Evolutionary conservation across 37 sponge, comb jelly and placozoan genomes (phyloP).

Genomic region (Chondrilla cf. caribensis): DNA sequence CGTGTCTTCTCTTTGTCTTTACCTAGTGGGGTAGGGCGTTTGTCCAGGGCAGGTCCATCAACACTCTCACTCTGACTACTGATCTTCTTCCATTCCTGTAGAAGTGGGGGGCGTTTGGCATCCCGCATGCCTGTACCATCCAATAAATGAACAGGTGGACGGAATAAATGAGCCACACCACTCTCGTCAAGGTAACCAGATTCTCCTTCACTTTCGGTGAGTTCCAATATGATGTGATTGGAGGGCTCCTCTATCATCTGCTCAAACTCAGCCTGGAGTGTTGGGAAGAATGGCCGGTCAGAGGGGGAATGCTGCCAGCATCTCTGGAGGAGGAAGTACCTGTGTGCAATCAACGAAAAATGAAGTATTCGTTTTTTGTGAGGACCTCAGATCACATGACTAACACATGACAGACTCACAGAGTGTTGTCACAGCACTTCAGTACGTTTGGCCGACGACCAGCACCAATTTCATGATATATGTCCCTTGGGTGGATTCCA

Average conservation of each 20-base stretch:
- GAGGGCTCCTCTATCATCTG: conserved; percentile 11
- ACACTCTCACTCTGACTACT: not conserved
- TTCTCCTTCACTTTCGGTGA: not conserved
- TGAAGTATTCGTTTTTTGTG: not conserved
- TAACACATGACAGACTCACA: not conserved
- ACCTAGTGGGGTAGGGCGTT: not conserved
- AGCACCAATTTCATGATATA: conserved; percentile 16
- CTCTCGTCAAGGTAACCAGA: not conserved
- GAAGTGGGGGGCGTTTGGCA: conserved; percentile 4
- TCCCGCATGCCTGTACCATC: not conserved
- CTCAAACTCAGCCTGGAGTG: not conserved
- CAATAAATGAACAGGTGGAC: conserved; percentile 4
- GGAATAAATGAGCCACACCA: conserved; percentile 14
- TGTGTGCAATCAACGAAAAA: not conserved
- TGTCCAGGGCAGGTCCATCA: not conserved
- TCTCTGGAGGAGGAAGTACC: conserved; percentile 59
- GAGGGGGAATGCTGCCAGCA: conserved; percentile 63
- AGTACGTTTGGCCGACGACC: not conserved
- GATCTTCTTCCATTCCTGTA: not conserved
- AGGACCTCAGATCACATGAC: not conserved
- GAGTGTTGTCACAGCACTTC: not conserved
- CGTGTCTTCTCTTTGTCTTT: not conserved
- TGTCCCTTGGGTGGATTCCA: not conserved
- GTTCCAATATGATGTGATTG: not conserved
- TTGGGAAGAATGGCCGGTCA: conserved; percentile 49